Evolutionary conservation across 2,113 vertebrate species (phyloP).

Genomic region (Cynoglossus semilaevis): DNA sequence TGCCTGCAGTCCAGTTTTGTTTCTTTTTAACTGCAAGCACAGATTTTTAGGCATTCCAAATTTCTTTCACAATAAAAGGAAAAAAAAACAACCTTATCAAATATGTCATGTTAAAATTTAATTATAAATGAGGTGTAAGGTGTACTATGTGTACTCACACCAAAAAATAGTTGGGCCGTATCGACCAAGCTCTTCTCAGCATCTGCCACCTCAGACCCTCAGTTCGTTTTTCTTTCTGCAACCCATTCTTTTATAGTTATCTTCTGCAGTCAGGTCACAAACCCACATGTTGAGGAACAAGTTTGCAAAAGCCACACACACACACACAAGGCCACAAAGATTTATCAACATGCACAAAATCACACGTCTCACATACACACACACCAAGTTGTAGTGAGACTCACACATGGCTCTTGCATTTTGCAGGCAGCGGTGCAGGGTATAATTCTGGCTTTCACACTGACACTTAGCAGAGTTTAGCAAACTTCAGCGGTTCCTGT

Average conservation of each 20-base stretch:
- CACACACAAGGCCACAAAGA: constrained; percentile 27
- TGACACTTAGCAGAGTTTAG: constrained; percentile 70
- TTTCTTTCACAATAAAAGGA: too few species aligned
- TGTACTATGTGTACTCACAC: constrained; percentile 44
- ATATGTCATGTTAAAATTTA: too few species aligned
- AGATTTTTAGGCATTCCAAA: too few species aligned
- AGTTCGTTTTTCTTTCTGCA: constrained; percentile 67
- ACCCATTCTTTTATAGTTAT: constrained; percentile 72
- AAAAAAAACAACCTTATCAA: too few species aligned
- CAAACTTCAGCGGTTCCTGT: constrained; percentile 63
- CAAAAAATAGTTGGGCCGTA: too few species aligned
- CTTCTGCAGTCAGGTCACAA: constrained; percentile 69
- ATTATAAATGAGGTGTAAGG: constrained; percentile 39
- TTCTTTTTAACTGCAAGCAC: too few species aligned
- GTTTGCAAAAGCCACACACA: constrained; percentile 53
- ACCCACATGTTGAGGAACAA: constrained; percentile 65
- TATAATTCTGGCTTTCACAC: constrained; percentile 63
- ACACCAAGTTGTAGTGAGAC: constrained; percentile 36
- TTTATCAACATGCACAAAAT: constrained; percentile 13
- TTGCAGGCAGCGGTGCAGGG: constrained; percentile 56
- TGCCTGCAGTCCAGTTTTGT: too few species aligned
- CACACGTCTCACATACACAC: constrained; percentile 37
- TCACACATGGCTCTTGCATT: constrained; percentile 62
- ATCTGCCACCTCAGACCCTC: constrained; percentile 64
- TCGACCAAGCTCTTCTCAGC: constrained; percentile 49